phyloP scores from a whole-genome alignment of 2,113 vertebrate species.

The Macrotus californicus region DNA sequence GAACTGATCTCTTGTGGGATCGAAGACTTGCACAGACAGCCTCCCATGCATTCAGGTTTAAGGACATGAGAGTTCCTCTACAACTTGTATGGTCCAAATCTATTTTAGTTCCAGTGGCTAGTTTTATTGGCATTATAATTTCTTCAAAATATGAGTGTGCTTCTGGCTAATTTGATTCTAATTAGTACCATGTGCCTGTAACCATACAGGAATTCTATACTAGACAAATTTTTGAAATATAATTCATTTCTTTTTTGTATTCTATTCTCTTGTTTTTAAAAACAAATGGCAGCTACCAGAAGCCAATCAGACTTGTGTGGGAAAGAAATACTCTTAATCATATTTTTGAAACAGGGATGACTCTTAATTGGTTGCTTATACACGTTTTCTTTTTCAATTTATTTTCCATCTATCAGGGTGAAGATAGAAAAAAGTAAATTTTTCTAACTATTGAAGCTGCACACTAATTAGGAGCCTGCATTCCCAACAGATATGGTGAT shows the following conservation, averaged over 20 bases:
- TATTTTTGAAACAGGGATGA: neutral
- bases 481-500: neutral
- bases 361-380: neutral
- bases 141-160: neutral
- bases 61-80: neutral
- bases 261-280: neutral
- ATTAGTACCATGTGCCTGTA: neutral
- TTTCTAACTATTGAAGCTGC: neutral
- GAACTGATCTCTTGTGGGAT: neutral
- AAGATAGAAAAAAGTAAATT: neutral
- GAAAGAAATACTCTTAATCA: neutral
- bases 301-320: neutral
- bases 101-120: neutral
- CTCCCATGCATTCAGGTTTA: neutral
- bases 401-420: neutral
- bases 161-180: neutral
- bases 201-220: neutral
- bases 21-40: neutral
- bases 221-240: neutral
- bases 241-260: neutral
- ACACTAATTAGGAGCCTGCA: neutral
- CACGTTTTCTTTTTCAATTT: neutral
- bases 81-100: neutral
- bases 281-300: neutral
- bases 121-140: neutral